Evolutionary conservation across 2,888 invertebrate genomes (phyloP).

Genomic region (Gymnosoma rotundatum): DNA sequence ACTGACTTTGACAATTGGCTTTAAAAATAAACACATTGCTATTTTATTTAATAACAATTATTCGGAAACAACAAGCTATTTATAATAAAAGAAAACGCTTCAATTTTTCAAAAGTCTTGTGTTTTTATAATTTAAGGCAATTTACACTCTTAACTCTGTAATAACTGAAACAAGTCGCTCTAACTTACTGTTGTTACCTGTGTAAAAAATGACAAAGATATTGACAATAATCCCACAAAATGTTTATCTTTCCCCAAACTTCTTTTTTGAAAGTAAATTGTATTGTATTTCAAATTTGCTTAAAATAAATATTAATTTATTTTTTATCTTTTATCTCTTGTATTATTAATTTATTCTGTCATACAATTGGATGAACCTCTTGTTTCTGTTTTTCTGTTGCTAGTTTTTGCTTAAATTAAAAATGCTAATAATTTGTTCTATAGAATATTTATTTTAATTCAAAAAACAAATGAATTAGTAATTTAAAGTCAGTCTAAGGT

Average conservation of each 20-base stretch:
- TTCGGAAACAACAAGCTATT: conserved; percentile 12
- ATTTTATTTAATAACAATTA: conserved; percentile 67
- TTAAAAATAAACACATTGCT: conserved; percentile 76
- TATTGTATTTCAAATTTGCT: conserved; percentile 37
- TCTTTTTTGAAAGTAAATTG: conserved; percentile 14
- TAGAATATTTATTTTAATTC: conserved; percentile 36
- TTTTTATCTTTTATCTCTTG: neutral
- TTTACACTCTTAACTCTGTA: neutral
- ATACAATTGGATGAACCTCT: conserved; percentile 50
- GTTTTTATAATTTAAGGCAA: neutral
- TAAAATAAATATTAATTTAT: conserved; percentile 21
- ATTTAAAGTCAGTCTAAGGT: too few species aligned
- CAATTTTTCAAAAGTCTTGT: neutral
- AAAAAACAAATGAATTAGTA: too few species aligned
- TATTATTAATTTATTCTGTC: conserved; percentile 41
- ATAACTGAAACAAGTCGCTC: neutral
- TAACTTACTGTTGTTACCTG: conserved; percentile 5
- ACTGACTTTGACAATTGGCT: conserved; percentile 71
- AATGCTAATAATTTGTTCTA: conserved; percentile 9
- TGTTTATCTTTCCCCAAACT: conserved; percentile 20
- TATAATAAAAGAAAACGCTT: conserved; percentile 18
- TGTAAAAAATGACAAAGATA: neutral
- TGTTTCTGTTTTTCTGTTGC: conserved; percentile 21
- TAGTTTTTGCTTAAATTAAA: conserved; percentile 55
- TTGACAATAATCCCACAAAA: neutral